Evolutionary conservation across 1,140 invertebrate genomes (phyloP).

Genomic region (Oryzaephilus surinamensis): DNA sequence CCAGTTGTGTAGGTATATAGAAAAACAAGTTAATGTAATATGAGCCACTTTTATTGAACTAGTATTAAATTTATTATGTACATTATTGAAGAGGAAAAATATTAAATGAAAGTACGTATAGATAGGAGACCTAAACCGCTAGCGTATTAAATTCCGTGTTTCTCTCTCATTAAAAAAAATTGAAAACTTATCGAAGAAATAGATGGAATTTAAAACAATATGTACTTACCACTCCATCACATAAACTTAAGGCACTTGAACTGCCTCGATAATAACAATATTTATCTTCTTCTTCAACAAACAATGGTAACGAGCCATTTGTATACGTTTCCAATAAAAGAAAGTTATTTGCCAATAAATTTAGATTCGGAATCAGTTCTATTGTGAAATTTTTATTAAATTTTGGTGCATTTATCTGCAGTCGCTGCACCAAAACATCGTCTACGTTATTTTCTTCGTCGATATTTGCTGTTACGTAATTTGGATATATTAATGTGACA

Average conservation of each 20-base stretch:
- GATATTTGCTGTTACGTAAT: neutral
- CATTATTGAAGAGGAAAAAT: neutral
- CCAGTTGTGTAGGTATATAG: too few species aligned
- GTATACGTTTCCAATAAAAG: constrained; percentile 25
- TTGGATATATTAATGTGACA: constrained; percentile 19
- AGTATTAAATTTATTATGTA: neutral
- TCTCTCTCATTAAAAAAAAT: neutral
- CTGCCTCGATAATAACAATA: constrained; percentile 27
- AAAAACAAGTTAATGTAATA: too few species aligned
- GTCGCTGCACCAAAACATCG: constrained; percentile 5
- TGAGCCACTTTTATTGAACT: too few species aligned
- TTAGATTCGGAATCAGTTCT: constrained; percentile 16
- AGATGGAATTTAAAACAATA: neutral
- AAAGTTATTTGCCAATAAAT: constrained; percentile 25
- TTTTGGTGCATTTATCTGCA: constrained; percentile 18
- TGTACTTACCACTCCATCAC: constrained; percentile 31
- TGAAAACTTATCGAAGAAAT: too few species aligned
- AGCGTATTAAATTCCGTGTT: neutral
- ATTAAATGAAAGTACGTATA: neutral
- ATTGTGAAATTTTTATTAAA: constrained; percentile 21
- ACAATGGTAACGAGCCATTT: constrained; percentile 24
- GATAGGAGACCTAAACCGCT: neutral
- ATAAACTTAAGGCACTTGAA: constrained; percentile 27
- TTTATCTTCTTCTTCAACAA: constrained; percentile 20
- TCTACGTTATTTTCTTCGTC: constrained; percentile 2